Conservation (phyloP, 2,797 vertebrate species). For the Aplochiton taeniatus region DNA sequence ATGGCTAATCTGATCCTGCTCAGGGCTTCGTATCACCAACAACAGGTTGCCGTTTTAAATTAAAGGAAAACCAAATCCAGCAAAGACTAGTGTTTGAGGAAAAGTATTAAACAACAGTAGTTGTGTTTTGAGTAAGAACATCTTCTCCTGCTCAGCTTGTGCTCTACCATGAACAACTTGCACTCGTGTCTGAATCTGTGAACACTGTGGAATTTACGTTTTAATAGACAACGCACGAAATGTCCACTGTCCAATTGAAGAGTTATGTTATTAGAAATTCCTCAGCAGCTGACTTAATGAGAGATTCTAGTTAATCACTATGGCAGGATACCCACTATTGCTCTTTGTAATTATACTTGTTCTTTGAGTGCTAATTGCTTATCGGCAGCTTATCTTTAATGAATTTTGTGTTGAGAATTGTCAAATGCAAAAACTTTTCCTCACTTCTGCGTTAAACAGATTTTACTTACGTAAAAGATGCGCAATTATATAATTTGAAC, state of each 20-base stretch:
- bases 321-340: constrained; percentile 47
- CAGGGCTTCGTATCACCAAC: constrained; percentile 38
- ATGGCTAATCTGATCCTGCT: too few relatives aligned
- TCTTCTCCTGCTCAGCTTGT: constrained; percentile 21
- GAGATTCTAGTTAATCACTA: constrained; percentile 57
- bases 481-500: too few relatives aligned
- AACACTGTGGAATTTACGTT: too few relatives aligned
- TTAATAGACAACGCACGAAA: neutral
- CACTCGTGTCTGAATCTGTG: too few relatives aligned
- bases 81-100: too few relatives aligned
- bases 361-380: constrained; percentile 61
- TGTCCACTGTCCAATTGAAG: constrained; percentile 30
- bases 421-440: constrained; percentile 33
- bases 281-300: constrained; percentile 33
- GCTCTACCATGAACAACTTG: too few relatives aligned
- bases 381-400: constrained; percentile 42
- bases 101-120: too few relatives aligned
- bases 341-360: constrained; percentile 60
- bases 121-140: neutral
- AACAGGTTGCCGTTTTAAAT: constrained; percentile 45
- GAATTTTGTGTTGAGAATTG: constrained; percentile 39
- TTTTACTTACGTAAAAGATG: neutral
- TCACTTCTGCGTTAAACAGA: constrained; percentile 15
- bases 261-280: constrained; percentile 37
- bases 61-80: neutral